Conservation (phyloP, 2,797 vertebrate genomes). For the Notolepis coatsorum region DNA sequence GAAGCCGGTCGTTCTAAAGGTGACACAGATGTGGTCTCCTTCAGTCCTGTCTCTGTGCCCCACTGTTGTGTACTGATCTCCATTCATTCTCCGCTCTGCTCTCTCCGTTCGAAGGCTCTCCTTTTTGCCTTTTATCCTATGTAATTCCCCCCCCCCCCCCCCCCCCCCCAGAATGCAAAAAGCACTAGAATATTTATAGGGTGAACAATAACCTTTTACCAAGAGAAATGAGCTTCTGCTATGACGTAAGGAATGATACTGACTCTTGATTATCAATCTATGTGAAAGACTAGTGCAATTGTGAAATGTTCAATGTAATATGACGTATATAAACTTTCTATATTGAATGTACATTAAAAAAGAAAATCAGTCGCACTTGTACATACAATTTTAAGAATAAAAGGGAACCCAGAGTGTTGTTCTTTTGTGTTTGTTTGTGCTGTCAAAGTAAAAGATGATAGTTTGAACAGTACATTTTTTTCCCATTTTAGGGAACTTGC, state of each 20-base stretch:
- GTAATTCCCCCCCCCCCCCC: conserved; percentile 71
- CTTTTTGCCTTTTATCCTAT: conserved; percentile 56
- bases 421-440: conserved; percentile 51
- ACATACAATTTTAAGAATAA: conserved; percentile 99
- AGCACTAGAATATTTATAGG: conserved; percentile 85
- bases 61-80: conserved; percentile 28
- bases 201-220: conserved; percentile 85
- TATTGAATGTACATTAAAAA: conserved; percentile 99
- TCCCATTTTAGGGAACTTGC: too few species aligned
- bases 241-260: too few species aligned
- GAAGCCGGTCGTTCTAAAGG: conserved; percentile 23
- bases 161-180: conserved; percentile 77
- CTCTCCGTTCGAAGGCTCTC: conserved; percentile 42
- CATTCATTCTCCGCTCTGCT: conserved; percentile 41
- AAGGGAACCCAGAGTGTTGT: conserved; percentile 94
- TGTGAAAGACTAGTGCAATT: conserved; percentile 98
- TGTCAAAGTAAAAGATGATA: too few species aligned
- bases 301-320: conserved; percentile 98
- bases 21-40: conserved; percentile 31
- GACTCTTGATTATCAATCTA: conserved; percentile 88
- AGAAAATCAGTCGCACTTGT: conserved; percentile 94
- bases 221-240: too few species aligned
- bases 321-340: conserved; percentile 99
- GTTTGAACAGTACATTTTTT: too few species aligned
- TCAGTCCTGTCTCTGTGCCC: conserved; percentile 36